Base-by-base conservation (phyloP, 2,113 vertebrate species). In the Mionectes macconnelli region DNA sequence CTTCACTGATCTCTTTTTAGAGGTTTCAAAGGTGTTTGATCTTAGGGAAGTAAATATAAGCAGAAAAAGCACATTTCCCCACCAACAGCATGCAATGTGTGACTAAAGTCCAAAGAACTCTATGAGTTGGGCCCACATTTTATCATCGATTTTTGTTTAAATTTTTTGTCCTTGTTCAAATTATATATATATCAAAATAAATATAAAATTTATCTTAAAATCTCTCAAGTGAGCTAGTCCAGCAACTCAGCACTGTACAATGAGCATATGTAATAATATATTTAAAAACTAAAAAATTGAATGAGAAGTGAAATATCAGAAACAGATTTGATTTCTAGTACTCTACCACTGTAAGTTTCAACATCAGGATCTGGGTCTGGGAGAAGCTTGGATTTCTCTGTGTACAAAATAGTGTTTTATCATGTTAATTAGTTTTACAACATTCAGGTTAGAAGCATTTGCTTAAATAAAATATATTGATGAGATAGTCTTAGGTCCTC, bases 331-430 rank as follows among this genome's bases (percentile, higher is more conserved):
- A 97, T 96, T 94, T 96, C 95, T 94, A 97, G 98, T 98, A 98
- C 98, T 97, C 98, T 99, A 99, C 98, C 98, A 98, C 98, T 98
- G 94, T 96, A 97, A 97, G 98, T 98, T 95, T 99, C 98, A 96
- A 98, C 98, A 93, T 97, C 97, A 90, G 98, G 97, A 93, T 91
- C 97, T 92, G 97, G 98, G 95, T 98, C 98, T 97, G 98, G 98
- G 92, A 98, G 97, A 94, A 98, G 97, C 98, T 97, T 98, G 97
- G 97, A 95, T 97, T 97, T 97, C 97, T 98, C 98, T 99, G 98
- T 94, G 94, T 97, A 97, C 95, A 97, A 97, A 97, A 97, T 97
- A 97, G 94, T 47, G 95, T 96, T 97, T 97, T 95, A 96, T 96
- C 94, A 96, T 16, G 96, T 97, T 97, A 96, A 95, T 95, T 95